Conservation (phyloP, 2,113 vertebrate genomes). For the Scomber japonicus region DNA sequence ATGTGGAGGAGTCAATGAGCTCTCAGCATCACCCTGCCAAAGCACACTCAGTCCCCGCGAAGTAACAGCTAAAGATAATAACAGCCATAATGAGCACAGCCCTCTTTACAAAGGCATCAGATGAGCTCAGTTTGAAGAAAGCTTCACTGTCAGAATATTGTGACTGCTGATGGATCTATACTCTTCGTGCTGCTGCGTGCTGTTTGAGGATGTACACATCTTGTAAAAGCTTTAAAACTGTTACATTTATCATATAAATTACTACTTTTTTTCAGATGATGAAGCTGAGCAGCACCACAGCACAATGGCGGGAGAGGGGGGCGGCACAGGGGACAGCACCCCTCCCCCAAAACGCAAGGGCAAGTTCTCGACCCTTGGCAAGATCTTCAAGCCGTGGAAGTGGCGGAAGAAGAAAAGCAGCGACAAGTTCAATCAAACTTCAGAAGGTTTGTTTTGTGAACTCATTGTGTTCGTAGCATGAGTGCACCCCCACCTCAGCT, state of each 20-base stretch:
- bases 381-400: slow-evolving; percentile 99
- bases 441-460: slow-evolving; percentile 91
- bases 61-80: slow-evolving; percentile 75
- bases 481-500: slow-evolving; percentile 8
- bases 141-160: background rate
- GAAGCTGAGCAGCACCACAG: slow-evolving; percentile 89
- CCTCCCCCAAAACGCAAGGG: slow-evolving; percentile 95
- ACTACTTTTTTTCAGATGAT: slow-evolving; percentile 77
- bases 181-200: background rate
- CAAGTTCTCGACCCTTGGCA: slow-evolving; percentile 96
- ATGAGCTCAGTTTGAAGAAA: slow-evolving; percentile 32
- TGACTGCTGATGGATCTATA: background rate
- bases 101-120: slow-evolving; percentile 29
- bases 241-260: background rate
- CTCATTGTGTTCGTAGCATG: slow-evolving; percentile 37
- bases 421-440: slow-evolving; percentile 96
- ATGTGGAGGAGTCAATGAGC: slow-evolving; percentile 70
- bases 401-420: slow-evolving; percentile 99
- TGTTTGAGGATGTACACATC: background rate
- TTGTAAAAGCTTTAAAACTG: background rate
- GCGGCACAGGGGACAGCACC: slow-evolving; percentile 89
- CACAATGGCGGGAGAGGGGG: slow-evolving; percentile 87
- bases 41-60: slow-evolving; percentile 70
- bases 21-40: slow-evolving; percentile 71
- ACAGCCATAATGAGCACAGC: slow-evolving; percentile 48